These are phyloP conservation scores for Drosophila parthenogenetica DNA, from an alignment of 2,888 invertebrate genomes.

Conservation along the genomic window DNA sequence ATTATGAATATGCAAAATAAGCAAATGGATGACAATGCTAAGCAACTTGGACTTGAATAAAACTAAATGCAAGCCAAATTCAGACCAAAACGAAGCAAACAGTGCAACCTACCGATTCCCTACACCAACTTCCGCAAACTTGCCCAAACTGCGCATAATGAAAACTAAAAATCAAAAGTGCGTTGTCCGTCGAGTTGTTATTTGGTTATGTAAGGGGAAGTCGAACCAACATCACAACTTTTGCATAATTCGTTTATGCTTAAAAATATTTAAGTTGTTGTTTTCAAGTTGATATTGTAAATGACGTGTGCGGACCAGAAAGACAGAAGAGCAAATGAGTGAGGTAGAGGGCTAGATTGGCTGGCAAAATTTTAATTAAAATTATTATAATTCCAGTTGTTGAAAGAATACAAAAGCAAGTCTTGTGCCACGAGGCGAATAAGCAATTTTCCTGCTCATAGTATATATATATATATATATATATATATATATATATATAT, in stretches of 20 bases:
- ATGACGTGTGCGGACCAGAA: conserved; percentile 36
- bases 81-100: conserved; percentile 9
- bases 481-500: conserved; percentile 14
- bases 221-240: conserved; percentile 75
- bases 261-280: conserved; percentile 75
- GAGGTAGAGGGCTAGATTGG: conserved; percentile 2
- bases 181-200: conserved; percentile 32
- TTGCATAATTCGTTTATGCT: conserved; percentile 80
- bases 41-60: conserved; percentile 64
- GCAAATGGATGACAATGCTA: conserved; percentile 81
- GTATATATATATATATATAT: conserved; percentile 16
- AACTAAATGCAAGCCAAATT: conserved; percentile 22
- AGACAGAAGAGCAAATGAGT: background rate
- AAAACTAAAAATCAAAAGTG: conserved; percentile 79
- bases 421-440: conserved; percentile 34
- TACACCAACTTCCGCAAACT: background rate
- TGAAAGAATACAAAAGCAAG: conserved; percentile 30
- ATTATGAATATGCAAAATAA: conserved; percentile 82
- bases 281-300: conserved; percentile 49
- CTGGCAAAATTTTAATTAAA: conserved; percentile 74
- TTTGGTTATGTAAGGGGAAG: background rate
- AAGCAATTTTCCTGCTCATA: conserved; percentile 35
- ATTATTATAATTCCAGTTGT: conserved; percentile 72
- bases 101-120: conserved; percentile 3
- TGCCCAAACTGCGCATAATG: conserved; percentile 50